These are phyloP conservation scores for Thaumetopoea pityocampa DNA, from an alignment of 1,140 invertebrate species.

Conservation along the genomic window DNA sequence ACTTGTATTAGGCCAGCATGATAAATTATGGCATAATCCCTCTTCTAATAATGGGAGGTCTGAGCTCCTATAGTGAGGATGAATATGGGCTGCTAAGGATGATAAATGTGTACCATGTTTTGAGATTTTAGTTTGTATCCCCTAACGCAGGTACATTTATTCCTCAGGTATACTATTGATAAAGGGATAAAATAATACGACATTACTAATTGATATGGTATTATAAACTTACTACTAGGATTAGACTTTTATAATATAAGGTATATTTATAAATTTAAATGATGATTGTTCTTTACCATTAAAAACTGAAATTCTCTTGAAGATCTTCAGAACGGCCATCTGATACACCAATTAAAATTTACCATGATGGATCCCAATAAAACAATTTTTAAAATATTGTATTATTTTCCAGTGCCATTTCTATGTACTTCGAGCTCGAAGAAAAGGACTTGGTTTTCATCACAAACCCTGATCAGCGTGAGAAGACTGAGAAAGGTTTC, in stretches of 20 bases:
- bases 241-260: not conserved
- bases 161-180: too few relatives aligned
- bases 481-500: conserved; percentile 95
- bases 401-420: conserved; percentile 88
- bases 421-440: conserved; percentile 97
- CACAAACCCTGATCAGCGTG: conserved; percentile 90
- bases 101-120: too few relatives aligned
- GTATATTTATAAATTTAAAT: conserved; percentile 14
- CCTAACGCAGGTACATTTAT: too few relatives aligned
- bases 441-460: conserved; percentile 95
- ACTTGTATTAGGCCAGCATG: too few relatives aligned
- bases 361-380: not conserved
- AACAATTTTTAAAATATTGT: not conserved
- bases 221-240: not conserved
- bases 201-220: not conserved
- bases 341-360: conserved; percentile 25
- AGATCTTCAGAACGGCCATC: conserved; percentile 73
- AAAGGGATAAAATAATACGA: too few relatives aligned
- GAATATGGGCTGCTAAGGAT: too few relatives aligned
- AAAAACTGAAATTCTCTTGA: conserved; percentile 55
- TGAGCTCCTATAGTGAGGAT: too few relatives aligned
- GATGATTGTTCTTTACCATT: conserved; percentile 72
- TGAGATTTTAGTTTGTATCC: too few relatives aligned
- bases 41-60: too few relatives aligned
- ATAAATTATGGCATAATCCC: too few relatives aligned